These are phyloP conservation scores for Catocala nupta DNA, from an alignment of 2,888 invertebrate genomes.

Conservation along the genomic window DNA sequence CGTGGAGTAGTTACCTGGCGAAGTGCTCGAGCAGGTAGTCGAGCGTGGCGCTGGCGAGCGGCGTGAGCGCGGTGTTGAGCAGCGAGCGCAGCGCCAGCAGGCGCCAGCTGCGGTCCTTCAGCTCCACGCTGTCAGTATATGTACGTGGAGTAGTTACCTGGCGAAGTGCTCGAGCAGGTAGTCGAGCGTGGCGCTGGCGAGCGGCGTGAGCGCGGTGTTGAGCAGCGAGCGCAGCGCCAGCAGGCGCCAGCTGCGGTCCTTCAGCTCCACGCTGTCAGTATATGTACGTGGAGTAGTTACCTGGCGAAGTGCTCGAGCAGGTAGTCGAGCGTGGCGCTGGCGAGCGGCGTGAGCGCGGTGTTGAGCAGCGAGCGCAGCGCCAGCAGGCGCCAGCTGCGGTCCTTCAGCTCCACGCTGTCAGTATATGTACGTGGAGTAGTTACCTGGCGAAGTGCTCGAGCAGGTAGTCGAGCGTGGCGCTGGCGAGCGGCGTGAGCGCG, in stretches of 20 bases:
- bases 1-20: constrained; percentile 89
- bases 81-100: constrained; percentile 94
- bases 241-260: constrained; percentile 95
- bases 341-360: constrained; percentile 93
- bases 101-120: constrained; percentile 94
- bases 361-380: constrained; percentile 94
- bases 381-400: constrained; percentile 95
- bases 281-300: constrained; percentile 76
- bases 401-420: constrained; percentile 87
- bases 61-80: constrained; percentile 93
- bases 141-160: constrained; percentile 86
- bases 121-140: constrained; percentile 73
- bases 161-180: constrained; percentile 98
- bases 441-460: constrained; percentile 97
- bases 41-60: constrained; percentile 95
- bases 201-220: constrained; percentile 92
- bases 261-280: constrained; percentile 78
- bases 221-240: too few relatives aligned
- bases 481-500: constrained; percentile 94
- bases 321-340: constrained; percentile 96
- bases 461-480: constrained; percentile 96
- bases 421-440: not conserved
- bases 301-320: constrained; percentile 97
- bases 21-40: constrained; percentile 98
- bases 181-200: constrained; percentile 96